Evolutionary conservation across 2,113 vertebrate species (phyloP), one percentile per base, ranked within the genome.

Genomic region (Cebidichthys violaceus): DNA sequence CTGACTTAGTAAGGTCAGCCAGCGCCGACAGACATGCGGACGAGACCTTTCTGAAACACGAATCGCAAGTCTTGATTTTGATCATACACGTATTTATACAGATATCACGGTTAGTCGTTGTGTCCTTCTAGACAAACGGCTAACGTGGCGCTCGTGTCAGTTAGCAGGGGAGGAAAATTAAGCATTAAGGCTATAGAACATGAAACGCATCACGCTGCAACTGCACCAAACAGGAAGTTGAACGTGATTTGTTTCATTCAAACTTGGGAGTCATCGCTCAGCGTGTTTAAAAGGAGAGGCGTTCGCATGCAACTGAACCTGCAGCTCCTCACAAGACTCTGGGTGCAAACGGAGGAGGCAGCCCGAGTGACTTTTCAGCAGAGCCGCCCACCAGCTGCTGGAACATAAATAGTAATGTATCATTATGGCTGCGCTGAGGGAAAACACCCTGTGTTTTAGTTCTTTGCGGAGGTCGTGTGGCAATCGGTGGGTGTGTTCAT

Each of bases 391-490:
- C 94, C 95, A 95, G 95, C 94, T 95, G 94, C 92, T 84, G 76
- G 87, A 84, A 77, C 93, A 90, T 86, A 95, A 95, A 96, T 95
- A 96, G 94, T 90, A 96, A 89, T 89, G 79, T 95, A 89, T 96
- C 91, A 96, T 96, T 95, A 95, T 90, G 92, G 90, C 88, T 89
- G 85, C 70, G 79, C 86, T 64, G 88, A 91, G 92, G 92, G 93
- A 94, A 94, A 94, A 94, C 94, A 94, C 95, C 95, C 94, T 90
- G 91, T 94, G 92, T 95, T 94, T 95, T 95, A 95, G 86, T 91
- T 91, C 89, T 92, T 92, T 93, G 89, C 87, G 67, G 93, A 92
- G 94, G 90, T 94, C 90, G 88, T 93, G 94, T 93, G 94, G 94
- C 91, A 89, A 92, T 90, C 90, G 89, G 91, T 91, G 94, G 93